Conservation (phyloP, 2,113 vertebrate species). For the Thryonomys swinderianus region DNA sequence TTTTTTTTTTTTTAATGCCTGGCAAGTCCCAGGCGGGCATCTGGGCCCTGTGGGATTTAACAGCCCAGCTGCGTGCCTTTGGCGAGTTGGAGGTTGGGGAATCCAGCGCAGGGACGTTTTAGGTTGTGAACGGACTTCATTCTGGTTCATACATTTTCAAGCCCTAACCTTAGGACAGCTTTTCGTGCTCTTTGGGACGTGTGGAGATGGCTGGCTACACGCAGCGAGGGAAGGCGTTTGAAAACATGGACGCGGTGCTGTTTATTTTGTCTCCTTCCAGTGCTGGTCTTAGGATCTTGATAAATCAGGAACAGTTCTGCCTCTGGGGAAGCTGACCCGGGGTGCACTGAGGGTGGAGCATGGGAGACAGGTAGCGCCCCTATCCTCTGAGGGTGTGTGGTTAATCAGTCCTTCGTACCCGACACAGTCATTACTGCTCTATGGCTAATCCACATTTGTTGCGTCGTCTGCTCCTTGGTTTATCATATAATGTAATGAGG, state of each 20-base stretch:
- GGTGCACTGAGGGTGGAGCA: accelerated
- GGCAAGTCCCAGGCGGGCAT: not conserved
- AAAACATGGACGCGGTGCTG: not conserved
- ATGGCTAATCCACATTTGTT: too few relatives aligned
- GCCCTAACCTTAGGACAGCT: not conserved
- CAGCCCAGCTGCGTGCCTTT: accelerated
- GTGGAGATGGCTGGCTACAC: not conserved
- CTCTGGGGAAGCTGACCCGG: not conserved
- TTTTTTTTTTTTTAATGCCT: too few relatives aligned
- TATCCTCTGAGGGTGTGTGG: accelerated
- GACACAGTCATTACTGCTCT: not conserved
- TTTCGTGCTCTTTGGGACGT: not conserved
- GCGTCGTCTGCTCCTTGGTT: not conserved
- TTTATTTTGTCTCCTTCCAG: not conserved
- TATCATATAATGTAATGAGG: not conserved
- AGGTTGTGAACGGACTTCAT: too few relatives aligned
- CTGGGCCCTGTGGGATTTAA: not conserved
- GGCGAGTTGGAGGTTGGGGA: accelerated
- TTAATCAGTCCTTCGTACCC: not conserved
- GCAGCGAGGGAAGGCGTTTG: not conserved
- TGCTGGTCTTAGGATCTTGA: not conserved
- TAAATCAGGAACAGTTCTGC: too few relatives aligned
- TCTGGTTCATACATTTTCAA: too few relatives aligned
- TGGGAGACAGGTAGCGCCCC: not conserved
- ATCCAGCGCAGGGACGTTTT: not conserved